phyloP scores from a whole-genome alignment of 2,797 vertebrate genomes.

The Microcaecilia unicolor region DNA sequence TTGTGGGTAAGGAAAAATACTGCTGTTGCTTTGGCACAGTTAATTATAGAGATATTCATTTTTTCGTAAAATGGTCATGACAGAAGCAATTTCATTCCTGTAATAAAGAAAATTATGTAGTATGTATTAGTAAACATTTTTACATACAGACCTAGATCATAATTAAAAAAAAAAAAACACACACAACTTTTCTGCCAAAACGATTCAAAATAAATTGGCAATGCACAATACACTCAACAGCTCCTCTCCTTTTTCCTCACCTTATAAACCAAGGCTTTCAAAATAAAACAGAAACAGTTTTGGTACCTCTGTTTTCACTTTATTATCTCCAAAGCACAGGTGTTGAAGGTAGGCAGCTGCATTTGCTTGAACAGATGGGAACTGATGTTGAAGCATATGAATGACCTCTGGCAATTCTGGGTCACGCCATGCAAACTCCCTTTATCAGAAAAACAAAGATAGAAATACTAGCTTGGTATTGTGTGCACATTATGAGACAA shows the following conservation, averaged over 20 bases:
- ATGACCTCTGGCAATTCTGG: slow-evolving; percentile 91
- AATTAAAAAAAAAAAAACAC: rapidly evolving
- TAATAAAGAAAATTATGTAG: rapidly evolving
- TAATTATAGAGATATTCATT: no score
- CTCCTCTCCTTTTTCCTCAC: no score
- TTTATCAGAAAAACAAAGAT: slow-evolving; percentile 16
- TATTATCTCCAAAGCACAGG: slow-evolving; percentile 90
- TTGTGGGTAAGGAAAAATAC: no score
- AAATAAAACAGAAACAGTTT: neutral
- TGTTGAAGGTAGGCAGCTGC: slow-evolving; percentile 95
- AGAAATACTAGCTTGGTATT: neutral
- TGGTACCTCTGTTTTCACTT: slow-evolving; percentile 80
- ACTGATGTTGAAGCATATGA: slow-evolving; percentile 97
- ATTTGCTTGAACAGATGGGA: slow-evolving; percentile 92
- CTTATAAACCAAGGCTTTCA: no score
- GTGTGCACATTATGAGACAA: rapidly evolving
- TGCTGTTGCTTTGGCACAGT: no score
- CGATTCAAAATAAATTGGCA: rapidly evolving
- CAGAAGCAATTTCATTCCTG: neutral
- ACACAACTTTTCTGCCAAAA: rapidly evolving
- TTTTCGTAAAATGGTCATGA: no score
- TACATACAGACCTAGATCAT: rapidly evolving
- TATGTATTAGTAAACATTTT: neutral
- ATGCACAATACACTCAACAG: no score
- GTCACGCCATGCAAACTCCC: slow-evolving; percentile 95